A percentile compares a stretch with the other conserved stretches of the same genome.
Evolutionary conservation across 30 jellyfish, hydroid and myxozoan genomes (phyloP).

Genomic region (Catostylus mosaicus): DNA sequence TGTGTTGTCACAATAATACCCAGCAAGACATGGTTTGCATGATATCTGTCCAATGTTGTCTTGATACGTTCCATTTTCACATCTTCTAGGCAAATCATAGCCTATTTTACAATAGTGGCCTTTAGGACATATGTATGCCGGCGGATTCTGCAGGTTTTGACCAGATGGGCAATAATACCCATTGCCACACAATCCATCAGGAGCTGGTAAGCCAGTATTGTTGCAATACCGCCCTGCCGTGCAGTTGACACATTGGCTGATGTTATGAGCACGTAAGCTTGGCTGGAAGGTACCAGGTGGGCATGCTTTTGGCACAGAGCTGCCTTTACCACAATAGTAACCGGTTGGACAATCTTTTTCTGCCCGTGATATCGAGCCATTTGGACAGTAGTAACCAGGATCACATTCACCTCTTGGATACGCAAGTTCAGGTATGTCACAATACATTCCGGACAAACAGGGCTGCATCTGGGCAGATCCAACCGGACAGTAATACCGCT

Average conservation of each 20-base stretch:
- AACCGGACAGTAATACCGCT: conserved; percentile 83
- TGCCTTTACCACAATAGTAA: conserved; percentile 77
- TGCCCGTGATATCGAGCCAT: conserved; percentile 67
- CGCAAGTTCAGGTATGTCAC: conserved; percentile 69
- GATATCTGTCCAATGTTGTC: conserved; percentile 66
- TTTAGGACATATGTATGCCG: conserved; percentile 70
- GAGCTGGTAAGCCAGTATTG: conserved; percentile 75
- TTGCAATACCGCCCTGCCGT: conserved; percentile 88
- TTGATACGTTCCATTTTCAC: conserved; percentile 94
- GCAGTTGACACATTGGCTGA: conserved; percentile 75
- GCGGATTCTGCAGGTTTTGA: conserved; percentile 70
- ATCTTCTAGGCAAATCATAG: conserved; percentile 75
- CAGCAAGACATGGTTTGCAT: conserved; percentile 76
- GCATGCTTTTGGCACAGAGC: conserved; percentile 75
- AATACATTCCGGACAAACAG: conserved; percentile 84
- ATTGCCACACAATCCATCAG: conserved; percentile 67
- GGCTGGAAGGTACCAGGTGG: conserved; percentile 85
- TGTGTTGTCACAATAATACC: conserved; percentile 95
- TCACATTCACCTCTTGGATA: conserved; percentile 80
- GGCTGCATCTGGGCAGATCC: conserved; percentile 87
- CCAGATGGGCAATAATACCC: conserved; percentile 95
- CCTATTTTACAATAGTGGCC: conserved; percentile 94
- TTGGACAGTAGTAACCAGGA: conserved; percentile 96
- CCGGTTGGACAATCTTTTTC: conserved; percentile 86
- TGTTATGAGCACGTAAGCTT: conserved; percentile 55